These are phyloP conservation scores for Limnephilus lunatus DNA, from an alignment of 2,888 invertebrate genomes.

Conservation along the genomic window DNA sequence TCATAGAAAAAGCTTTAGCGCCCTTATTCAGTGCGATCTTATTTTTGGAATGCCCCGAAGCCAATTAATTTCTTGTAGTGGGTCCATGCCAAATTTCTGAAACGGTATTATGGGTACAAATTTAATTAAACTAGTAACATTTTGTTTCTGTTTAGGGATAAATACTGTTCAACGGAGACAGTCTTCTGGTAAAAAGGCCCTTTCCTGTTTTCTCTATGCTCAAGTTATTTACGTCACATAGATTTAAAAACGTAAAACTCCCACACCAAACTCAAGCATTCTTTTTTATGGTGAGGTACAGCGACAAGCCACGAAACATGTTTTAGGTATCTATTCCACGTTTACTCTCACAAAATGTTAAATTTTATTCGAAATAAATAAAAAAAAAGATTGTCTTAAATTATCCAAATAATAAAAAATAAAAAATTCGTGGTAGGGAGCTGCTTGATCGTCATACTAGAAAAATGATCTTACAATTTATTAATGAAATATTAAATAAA, in stretches of 20 bases:
- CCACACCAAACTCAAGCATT: too few species aligned
- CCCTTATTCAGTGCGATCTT: neutral
- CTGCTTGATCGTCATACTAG: neutral
- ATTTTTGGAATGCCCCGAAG: neutral
- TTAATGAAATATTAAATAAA: too few species aligned
- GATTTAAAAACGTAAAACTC: too few species aligned
- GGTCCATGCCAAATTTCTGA: constrained; percentile 21
- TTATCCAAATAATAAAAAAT: neutral
- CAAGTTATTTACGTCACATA: neutral
- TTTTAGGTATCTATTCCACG: too few species aligned
- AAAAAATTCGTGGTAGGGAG: neutral
- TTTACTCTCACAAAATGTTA: too few species aligned
- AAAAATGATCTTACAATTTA: neutral
- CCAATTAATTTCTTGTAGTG: neutral
- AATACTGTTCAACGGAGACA: neutral
- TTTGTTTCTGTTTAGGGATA: neutral
- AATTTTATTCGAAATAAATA: too few species aligned
- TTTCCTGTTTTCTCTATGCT: neutral
- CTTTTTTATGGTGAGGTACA: too few species aligned
- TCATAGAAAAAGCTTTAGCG: neutral
- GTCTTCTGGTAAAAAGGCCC: neutral
- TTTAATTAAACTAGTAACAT: neutral
- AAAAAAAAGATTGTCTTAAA: too few species aligned
- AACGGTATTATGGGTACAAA: neutral
- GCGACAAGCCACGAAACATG: too few species aligned